Conservation (phyloP, 2,113 vertebrate genomes). For the Ameiurus melas region DNA sequence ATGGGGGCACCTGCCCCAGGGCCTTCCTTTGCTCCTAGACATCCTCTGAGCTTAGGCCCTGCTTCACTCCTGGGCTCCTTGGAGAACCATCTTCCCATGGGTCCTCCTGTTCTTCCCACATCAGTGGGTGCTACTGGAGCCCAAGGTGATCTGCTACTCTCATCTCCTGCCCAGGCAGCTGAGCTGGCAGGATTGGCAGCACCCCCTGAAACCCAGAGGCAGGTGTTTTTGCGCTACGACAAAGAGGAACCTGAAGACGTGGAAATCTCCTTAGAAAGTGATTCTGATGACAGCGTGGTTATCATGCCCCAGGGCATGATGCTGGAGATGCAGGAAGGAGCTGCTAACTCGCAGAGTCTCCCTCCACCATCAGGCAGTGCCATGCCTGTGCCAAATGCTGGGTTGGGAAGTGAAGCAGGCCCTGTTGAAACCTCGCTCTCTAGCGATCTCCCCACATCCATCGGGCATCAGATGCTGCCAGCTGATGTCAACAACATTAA, state of each 20-base stretch:
- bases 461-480: conserved; percentile 60
- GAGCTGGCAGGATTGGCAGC: conserved; percentile 69
- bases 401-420: conserved; percentile 52
- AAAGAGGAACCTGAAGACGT: conserved; percentile 85
- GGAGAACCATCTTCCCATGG: conserved; percentile 74
- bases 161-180: conserved; percentile 61
- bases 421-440: conserved; percentile 56
- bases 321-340: conserved; percentile 61
- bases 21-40: conserved; percentile 65
- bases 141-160: conserved; percentile 67
- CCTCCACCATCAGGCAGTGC: conserved; percentile 48
- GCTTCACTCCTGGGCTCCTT: conserved; percentile 67
- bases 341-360: conserved; percentile 27
- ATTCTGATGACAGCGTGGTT: conserved; percentile 88
- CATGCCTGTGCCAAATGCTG: conserved; percentile 17
- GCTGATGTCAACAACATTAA: conserved; percentile 57
- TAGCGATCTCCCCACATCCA: conserved; percentile 64
- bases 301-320: conserved; percentile 83
- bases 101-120: conserved; percentile 60
- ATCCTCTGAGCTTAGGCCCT: conserved; percentile 65
- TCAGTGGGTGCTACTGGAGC: conserved; percentile 44
- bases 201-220: conserved; percentile 71
- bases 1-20: conserved; percentile 63
- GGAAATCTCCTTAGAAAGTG: conserved; percentile 87
- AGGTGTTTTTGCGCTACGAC: conserved; percentile 85